These are phyloP conservation scores for Sepiola atlantica DNA, from an alignment of 2,888 invertebrate species.

Conservation along the genomic window DNA sequence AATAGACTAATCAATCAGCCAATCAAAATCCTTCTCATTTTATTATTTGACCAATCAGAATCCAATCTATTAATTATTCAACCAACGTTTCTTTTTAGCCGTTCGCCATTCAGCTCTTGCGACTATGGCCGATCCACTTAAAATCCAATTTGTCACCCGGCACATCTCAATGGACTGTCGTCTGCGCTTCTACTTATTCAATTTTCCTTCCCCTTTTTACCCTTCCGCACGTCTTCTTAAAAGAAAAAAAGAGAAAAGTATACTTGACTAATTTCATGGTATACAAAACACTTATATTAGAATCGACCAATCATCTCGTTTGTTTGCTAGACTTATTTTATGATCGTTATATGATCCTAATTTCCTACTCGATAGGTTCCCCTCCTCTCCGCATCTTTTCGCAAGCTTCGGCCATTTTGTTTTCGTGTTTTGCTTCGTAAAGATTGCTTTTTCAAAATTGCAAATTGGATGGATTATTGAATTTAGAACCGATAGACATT, in stretches of 20 bases:
- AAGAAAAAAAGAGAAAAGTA: neutral
- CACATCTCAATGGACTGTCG: neutral
- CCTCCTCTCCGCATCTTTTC: too few relatives aligned
- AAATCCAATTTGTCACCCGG: neutral
- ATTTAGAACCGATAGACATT: too few relatives aligned
- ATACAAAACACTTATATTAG: neutral
- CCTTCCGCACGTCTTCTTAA: neutral
- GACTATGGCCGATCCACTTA: neutral
- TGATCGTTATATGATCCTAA: neutral
- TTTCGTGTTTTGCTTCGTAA: too few relatives aligned
- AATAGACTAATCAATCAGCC: neutral
- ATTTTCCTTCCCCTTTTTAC: neutral
- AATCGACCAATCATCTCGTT: neutral
- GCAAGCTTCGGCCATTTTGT: too few relatives aligned
- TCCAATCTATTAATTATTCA: neutral
- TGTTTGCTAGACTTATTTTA: neutral
- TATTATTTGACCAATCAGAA: constrained; percentile 10
- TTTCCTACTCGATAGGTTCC: neutral
- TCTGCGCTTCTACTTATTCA: neutral
- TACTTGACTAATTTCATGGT: neutral
- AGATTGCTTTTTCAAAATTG: too few relatives aligned
- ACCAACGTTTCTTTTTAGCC: neutral
- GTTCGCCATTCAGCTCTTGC: neutral
- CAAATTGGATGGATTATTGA: too few relatives aligned
- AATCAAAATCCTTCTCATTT: neutral